phyloP scores from a whole-genome alignment of 1,140 invertebrate genomes.

The Triops cancriformis region DNA sequence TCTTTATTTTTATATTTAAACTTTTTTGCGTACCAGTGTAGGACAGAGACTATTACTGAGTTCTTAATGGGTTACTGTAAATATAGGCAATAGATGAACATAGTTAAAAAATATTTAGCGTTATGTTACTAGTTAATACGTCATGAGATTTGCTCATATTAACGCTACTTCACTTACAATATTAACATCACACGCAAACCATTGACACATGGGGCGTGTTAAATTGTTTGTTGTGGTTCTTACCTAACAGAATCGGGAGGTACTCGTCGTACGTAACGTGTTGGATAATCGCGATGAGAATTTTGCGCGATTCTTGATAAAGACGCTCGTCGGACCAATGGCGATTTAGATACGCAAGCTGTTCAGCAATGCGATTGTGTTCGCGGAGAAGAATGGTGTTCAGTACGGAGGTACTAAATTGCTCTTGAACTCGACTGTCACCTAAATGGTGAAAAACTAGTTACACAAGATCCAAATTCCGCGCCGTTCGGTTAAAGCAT shows the following conservation, averaged over 20 bases:
- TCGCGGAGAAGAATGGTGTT: conserved; percentile 77
- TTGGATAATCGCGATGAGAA: conserved; percentile 59
- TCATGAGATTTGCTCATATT: too few species aligned
- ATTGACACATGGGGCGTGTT: too few species aligned
- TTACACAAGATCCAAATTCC: too few species aligned
- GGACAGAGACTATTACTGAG: too few species aligned
- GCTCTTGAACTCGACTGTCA: conserved; percentile 77
- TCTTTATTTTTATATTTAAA: too few species aligned
- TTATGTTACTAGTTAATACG: not conserved
- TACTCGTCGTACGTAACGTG: conserved; percentile 78
- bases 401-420: conserved; percentile 64
- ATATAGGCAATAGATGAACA: too few species aligned
- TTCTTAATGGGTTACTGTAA: too few species aligned
- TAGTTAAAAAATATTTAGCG: too few species aligned
- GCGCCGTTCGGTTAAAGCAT: too few species aligned
- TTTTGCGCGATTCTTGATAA: conserved; percentile 67
- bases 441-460: conserved; percentile 43
- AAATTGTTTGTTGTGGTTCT: conserved; percentile 27
- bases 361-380: conserved; percentile 76
- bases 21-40: too few species aligned
- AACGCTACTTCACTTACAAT: not conserved
- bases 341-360: conserved; percentile 63
- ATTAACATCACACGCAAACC: too few species aligned
- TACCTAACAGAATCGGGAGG: conserved; percentile 67
- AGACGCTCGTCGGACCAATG: conserved; percentile 76